A percentile compares a stretch with the other conserved stretches of the same genome.
Evolutionary conservation across 2,113 vertebrate genomes (phyloP).

Genomic region (Cygnus atratus): DNA sequence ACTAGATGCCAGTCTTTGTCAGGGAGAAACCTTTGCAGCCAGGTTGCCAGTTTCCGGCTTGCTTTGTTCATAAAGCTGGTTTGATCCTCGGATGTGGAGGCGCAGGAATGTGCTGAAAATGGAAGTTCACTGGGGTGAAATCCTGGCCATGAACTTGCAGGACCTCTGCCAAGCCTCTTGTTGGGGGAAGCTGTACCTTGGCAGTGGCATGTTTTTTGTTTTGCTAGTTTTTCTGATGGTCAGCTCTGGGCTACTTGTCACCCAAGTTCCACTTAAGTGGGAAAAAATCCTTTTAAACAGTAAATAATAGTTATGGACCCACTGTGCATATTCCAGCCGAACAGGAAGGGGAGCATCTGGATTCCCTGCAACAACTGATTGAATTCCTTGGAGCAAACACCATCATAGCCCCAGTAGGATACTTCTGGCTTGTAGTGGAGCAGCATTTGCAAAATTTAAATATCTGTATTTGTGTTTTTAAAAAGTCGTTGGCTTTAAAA

Average conservation of each 20-base stretch:
- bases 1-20: not conserved
- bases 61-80: not conserved
- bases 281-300: not conserved
- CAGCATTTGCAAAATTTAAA: not conserved
- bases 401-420: not conserved
- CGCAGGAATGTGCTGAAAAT: slow-evolving; percentile 30
- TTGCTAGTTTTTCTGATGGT: not conserved
- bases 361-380: not conserved
- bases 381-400: not conserved
- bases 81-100: not conserved
- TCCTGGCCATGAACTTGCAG: not conserved
- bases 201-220: not conserved
- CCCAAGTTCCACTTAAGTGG: not conserved
- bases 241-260: not conserved
- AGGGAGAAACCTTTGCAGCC: not conserved
- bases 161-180: not conserved
- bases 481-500: not conserved
- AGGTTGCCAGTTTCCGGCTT: not conserved
- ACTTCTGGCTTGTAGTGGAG: not conserved
- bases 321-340: not conserved
- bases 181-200: not conserved
- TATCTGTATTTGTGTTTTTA: not conserved
- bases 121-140: not conserved
- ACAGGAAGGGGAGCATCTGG: not conserved
- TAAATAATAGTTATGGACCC: not conserved